These are phyloP conservation scores for Bombyx mandarina DNA, from an alignment of 1,140 invertebrate genomes.

Conservation along the genomic window DNA sequence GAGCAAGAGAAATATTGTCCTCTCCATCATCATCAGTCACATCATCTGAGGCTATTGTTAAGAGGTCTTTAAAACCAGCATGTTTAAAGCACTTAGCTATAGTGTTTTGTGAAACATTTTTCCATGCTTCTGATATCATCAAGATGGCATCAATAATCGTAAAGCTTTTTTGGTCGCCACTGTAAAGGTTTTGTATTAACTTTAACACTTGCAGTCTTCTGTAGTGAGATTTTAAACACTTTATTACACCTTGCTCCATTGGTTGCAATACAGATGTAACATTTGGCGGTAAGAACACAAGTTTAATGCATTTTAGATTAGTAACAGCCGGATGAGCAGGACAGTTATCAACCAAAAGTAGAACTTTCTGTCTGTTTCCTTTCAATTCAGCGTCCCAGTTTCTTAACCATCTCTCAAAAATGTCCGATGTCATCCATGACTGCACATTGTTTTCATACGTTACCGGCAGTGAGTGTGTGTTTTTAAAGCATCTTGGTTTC, in stretches of 20 bases:
- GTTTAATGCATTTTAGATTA: too few species aligned
- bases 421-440: conserved; percentile 11
- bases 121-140: too few species aligned
- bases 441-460: too few species aligned
- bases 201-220: too few species aligned
- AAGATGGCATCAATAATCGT: conserved; percentile 23
- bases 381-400: conserved; percentile 16
- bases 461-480: too few species aligned
- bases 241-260: conserved; percentile 21
- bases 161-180: conserved; percentile 21
- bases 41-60: conserved; percentile 8
- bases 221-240: conserved; percentile 17
- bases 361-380: too few species aligned
- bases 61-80: conserved; percentile 20
- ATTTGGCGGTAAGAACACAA: too few species aligned
- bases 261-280: conserved; percentile 11
- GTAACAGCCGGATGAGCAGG: too few species aligned
- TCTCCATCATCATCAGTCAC: too few species aligned
- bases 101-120: too few species aligned
- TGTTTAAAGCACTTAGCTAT: neutral
- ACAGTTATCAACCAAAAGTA: too few species aligned
- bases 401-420: conserved; percentile 21
- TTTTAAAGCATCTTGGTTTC: too few species aligned
- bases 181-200: conserved; percentile 21
- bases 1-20: neutral